These are phyloP conservation scores for Coregonus ussuriensis DNA, from an alignment of 2,797 vertebrate genomes.

Conservation along the genomic window DNA sequence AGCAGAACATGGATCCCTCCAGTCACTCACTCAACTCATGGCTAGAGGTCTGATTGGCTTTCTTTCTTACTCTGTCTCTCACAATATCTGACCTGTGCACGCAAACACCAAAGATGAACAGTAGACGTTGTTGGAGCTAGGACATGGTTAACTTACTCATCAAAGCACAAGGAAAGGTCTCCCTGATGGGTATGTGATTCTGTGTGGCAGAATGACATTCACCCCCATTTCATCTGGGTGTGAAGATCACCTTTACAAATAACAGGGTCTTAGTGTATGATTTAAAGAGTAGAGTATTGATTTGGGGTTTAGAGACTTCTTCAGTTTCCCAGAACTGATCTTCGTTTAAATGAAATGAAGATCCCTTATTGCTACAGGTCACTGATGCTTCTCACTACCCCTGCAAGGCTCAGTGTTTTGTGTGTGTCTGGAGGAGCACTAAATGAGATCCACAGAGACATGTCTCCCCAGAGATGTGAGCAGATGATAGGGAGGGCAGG, in stretches of 20 bases:
- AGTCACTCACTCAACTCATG: not conserved
- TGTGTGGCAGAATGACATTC: not conserved
- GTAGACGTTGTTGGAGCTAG: not conserved
- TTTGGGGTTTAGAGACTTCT: not conserved
- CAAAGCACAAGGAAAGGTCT: not conserved
- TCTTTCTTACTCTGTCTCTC: not conserved
- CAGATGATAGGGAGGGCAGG: not conserved
- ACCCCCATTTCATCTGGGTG: not conserved
- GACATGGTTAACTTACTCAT: not conserved
- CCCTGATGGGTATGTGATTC: not conserved
- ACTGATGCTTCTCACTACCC: not conserved
- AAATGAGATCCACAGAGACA: not conserved
- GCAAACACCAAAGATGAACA: not conserved
- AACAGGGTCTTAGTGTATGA: not conserved
- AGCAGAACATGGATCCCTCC: not conserved
- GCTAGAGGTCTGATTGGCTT: not conserved
- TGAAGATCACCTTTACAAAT: not conserved
- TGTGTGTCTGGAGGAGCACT: not conserved
- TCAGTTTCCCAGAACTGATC: not conserved
- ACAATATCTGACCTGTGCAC: not conserved
- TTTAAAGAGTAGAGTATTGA: not conserved
- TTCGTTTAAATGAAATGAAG: not conserved
- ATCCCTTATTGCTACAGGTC: not conserved
- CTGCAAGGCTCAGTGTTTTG: not conserved
- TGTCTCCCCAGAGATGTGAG: too few relatives aligned